These are phyloP conservation scores for Coreius guichenoti DNA, from an alignment of 2,797 vertebrate species.

Conservation along the genomic window DNA sequence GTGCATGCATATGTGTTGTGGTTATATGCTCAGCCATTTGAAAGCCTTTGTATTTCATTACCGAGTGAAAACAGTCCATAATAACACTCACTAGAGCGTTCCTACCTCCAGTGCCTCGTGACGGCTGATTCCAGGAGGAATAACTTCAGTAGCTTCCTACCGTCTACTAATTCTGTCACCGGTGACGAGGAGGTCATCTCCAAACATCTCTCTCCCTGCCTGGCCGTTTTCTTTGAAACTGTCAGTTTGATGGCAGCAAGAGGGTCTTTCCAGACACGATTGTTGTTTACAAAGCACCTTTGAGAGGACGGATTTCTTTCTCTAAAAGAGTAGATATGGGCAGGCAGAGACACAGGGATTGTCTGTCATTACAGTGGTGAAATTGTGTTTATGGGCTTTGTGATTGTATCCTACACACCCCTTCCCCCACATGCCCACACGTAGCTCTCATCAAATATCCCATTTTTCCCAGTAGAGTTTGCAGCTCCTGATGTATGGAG, in stretches of 20 bases:
- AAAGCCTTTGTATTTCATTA: slow-evolving; percentile 21
- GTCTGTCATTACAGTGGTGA: slow-evolving; percentile 17
- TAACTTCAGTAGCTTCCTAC: slow-evolving; percentile 50
- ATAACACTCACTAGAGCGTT: slow-evolving; percentile 17
- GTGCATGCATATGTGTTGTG: slow-evolving; percentile 15
- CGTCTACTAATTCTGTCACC: slow-evolving; percentile 36
- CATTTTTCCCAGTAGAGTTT: slow-evolving; percentile 48
- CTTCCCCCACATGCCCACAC: slow-evolving; percentile 18
- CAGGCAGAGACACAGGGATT: slow-evolving; percentile 2
- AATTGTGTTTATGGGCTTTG: slow-evolving; percentile 26
- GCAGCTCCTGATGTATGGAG: slow-evolving; percentile 67
- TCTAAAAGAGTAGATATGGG: background rate
- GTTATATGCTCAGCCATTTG: slow-evolving; percentile 16
- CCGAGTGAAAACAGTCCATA: slow-evolving; percentile 3
- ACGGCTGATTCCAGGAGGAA: slow-evolving; percentile 31
- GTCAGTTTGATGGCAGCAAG: background rate
- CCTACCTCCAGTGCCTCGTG: slow-evolving; percentile 17
- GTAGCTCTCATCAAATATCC: background rate
- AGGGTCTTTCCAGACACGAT: slow-evolving; percentile 6
- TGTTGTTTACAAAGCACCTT: background rate
- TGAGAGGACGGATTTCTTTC: background rate
- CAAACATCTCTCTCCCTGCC: background rate
- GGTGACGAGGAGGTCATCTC: slow-evolving; percentile 46
- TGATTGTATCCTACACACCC: slow-evolving; percentile 34
- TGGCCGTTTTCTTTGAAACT: background rate